Conservation (phyloP, 2,113 vertebrate genomes). For the Irena cyanogastra region DNA sequence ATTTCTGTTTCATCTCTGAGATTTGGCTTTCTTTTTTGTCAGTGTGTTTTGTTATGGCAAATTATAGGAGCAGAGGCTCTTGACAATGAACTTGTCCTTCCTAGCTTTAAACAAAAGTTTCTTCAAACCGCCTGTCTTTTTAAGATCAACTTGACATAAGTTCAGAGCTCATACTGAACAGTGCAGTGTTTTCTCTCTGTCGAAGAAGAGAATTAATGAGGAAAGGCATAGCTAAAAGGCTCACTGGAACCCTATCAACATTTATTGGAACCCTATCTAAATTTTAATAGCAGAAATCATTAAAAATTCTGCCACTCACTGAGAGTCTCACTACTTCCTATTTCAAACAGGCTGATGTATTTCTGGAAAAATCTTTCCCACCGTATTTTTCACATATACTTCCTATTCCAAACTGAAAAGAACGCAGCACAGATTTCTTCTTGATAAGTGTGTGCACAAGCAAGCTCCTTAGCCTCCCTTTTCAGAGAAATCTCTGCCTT, state of each 20-base stretch:
- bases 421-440: neutral
- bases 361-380: neutral
- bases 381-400: neutral
- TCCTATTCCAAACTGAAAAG: neutral
- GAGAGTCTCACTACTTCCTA: neutral
- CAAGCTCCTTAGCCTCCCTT: neutral
- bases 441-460: neutral
- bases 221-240: neutral
- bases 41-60: neutral
- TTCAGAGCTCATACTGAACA: neutral
- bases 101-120: neutral
- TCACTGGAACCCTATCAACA: fast-evolving
- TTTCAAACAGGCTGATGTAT: neutral
- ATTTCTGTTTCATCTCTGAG: neutral
- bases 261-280: neutral
- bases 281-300: neutral
- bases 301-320: neutral
- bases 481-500: neutral
- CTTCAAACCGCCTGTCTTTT: neutral
- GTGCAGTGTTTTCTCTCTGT: neutral
- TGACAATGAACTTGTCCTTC: neutral
- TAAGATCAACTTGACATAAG: neutral
- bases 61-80: neutral
- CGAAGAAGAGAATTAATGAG: neutral
- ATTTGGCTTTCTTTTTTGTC: neutral